Conservation (phyloP, 2,888 invertebrate species). For the Listrodromus nycthemerus region DNA sequence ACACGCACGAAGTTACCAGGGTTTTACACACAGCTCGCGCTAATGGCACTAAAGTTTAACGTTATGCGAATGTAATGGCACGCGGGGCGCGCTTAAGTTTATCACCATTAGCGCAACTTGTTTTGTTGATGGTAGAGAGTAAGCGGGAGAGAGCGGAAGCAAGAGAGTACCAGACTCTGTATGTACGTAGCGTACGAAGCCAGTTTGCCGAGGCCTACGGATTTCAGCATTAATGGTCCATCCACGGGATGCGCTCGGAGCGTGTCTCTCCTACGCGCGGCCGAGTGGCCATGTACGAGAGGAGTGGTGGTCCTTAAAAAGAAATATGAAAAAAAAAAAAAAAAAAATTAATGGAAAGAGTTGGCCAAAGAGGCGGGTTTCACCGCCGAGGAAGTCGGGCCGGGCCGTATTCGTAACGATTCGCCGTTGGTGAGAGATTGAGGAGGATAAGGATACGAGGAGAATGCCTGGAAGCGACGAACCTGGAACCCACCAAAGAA, state of each 20-base stretch:
- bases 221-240: constrained; percentile 41
- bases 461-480: constrained; percentile 23
- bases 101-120: constrained; percentile 63
- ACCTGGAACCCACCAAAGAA: background rate
- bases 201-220: background rate
- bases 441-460: constrained; percentile 47
- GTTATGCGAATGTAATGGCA: constrained; percentile 64
- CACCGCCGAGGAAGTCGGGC: constrained; percentile 11
- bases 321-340: constrained; percentile 24
- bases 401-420: constrained; percentile 41
- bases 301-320: constrained; percentile 28
- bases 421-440: constrained; percentile 53
- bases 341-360: constrained; percentile 17
- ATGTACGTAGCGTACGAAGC: background rate
- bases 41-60: constrained; percentile 64
- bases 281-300: constrained; percentile 17
- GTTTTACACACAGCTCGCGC: constrained; percentile 17
- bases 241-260: constrained; percentile 25
- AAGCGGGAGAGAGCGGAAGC: background rate
- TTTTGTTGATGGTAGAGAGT: constrained; percentile 20
- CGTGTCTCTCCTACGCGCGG: constrained; percentile 54
- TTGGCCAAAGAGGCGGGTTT: constrained; percentile 34
- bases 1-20: constrained; percentile 12
- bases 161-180: background rate
- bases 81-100: constrained; percentile 56